phyloP scores from a whole-genome alignment of 1,140 invertebrate species.

The Metaphire vulgaris region DNA sequence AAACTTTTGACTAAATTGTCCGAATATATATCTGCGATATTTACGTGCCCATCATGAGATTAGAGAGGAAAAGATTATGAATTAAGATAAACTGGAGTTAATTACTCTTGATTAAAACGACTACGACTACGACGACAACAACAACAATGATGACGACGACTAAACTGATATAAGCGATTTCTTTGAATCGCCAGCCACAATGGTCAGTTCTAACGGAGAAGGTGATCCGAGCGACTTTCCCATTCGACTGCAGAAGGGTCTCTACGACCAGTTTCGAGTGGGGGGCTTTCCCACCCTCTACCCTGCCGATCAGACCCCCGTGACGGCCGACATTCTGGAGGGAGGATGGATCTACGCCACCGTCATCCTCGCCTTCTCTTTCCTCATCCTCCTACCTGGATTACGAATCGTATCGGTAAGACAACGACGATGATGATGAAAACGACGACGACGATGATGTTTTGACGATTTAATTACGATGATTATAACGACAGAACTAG shows the following conservation, averaged over 20 bases:
- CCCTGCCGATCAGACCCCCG: conserved; percentile 82
- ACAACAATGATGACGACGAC: no score
- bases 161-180: no score
- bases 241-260: neutral
- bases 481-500: no score
- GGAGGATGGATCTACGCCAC: conserved; percentile 75
- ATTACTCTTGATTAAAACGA: no score
- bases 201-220: neutral
- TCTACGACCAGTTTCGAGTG: neutral
- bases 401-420: conserved; percentile 51
- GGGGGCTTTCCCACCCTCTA: conserved; percentile 78
- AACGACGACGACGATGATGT: neutral
- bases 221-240: neutral
- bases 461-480: no score
- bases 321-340: conserved; percentile 77
- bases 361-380: conserved; percentile 75
- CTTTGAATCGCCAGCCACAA: no score
- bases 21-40: no score
- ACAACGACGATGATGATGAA: neutral
- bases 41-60: no score
- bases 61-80: no score
- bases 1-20: no score
- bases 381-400: conserved; percentile 81
- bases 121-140: no score
- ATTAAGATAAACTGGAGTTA: no score